Percentiles rank a stretch among this genome's conserved stretches.
Conservation (phyloP, 30 jellyfish, hydroid and myxozoan genomes). For the Catostylus mosaicus region DNA sequence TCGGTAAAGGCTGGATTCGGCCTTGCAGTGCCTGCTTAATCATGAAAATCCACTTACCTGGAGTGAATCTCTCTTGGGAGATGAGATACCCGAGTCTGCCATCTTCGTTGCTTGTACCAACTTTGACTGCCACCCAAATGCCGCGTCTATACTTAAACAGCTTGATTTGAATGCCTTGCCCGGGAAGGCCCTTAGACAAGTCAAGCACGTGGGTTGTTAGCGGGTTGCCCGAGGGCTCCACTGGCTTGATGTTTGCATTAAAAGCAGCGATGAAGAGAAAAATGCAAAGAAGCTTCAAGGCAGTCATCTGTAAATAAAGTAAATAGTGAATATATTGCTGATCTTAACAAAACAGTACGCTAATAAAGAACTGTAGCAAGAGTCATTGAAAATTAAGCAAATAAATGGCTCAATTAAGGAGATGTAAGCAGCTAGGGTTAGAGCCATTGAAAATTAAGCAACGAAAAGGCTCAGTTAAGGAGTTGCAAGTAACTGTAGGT, state of each 20-base stretch:
- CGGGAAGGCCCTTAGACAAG: conserved; percentile 51
- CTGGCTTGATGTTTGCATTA: neutral
- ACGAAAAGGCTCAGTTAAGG: too few relatives aligned
- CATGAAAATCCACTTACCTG: conserved; percentile 22
- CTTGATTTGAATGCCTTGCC: neutral
- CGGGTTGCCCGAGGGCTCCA: conserved; percentile 7
- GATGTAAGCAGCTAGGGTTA: too few relatives aligned
- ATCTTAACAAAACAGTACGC: too few relatives aligned
- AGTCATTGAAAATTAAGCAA: too few relatives aligned
- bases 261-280: neutral
- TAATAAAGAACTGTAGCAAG: too few relatives aligned
- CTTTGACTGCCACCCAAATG: conserved; percentile 15
- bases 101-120: conserved; percentile 32
- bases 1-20: too few relatives aligned
- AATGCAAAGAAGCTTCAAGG: neutral
- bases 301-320: conserved; percentile 4
- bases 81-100: conserved; percentile 29
- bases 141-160: conserved; percentile 11
- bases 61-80: conserved; percentile 17
- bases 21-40: too few relatives aligned
- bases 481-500: too few relatives aligned
- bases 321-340: too few relatives aligned
- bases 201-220: conserved; percentile 55
- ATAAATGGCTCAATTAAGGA: too few relatives aligned
- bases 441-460: too few relatives aligned